phyloP scores from a whole-genome alignment of 2,797 vertebrate species.

The Sylvia borin region DNA sequence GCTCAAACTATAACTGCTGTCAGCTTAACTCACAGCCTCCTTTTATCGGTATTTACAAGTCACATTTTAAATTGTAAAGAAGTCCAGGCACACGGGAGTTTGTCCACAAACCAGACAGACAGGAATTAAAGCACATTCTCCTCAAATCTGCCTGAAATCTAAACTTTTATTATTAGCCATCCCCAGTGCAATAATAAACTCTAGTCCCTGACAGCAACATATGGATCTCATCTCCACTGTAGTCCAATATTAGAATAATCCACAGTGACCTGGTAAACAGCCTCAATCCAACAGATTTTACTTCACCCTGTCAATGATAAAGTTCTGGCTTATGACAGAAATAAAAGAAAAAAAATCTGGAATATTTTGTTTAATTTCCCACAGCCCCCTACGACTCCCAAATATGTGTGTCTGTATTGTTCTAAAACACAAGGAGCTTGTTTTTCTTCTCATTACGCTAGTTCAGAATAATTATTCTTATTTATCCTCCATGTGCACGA shows the following conservation, averaged over 20 bases:
- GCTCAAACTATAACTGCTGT: background rate
- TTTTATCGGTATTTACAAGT: conserved; percentile 3
- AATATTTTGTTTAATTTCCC: background rate
- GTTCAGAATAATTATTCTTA: background rate
- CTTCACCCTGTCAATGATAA: background rate
- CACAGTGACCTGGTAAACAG: background rate
- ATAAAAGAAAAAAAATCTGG: background rate
- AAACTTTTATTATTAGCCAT: background rate
- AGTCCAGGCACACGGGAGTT: background rate
- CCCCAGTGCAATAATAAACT: background rate
- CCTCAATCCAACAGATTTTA: background rate
- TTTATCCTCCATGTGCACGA: background rate
- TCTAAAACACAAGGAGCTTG: background rate
- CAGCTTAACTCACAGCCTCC: background rate
- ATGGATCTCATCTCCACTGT: background rate
- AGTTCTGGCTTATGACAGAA: background rate
- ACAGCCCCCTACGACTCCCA: background rate
- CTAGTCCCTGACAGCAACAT: background rate
- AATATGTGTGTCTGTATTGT: fast-evolving
- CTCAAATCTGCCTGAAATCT: background rate
- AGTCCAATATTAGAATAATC: background rate
- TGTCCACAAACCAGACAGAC: background rate
- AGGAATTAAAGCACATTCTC: background rate
- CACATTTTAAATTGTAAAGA: background rate
- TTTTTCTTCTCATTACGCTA: background rate